phyloP scores from a whole-genome alignment of 2,888 invertebrate species.

The Cryptophagus acutangulus region DNA sequence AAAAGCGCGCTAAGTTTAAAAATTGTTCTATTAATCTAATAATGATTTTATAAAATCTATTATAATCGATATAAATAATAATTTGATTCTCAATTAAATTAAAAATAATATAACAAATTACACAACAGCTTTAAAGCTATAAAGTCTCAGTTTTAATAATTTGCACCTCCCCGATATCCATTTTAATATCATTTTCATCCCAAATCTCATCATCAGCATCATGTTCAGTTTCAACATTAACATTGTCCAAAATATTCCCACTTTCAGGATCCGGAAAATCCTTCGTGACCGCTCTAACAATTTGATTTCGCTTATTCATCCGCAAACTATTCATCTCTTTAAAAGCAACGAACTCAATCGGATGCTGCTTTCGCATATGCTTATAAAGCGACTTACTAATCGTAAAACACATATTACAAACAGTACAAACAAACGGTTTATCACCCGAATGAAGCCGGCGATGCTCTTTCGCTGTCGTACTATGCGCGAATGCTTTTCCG shows the following conservation, averaged over 20 bases:
- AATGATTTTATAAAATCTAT: neutral
- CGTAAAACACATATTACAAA: constrained; percentile 36
- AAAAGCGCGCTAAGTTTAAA: constrained; percentile 1
- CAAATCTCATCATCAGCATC: neutral
- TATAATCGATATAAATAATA: neutral
- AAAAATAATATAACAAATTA: too few relatives aligned
- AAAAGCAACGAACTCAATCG: constrained; percentile 33
- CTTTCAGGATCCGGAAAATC: too few relatives aligned
- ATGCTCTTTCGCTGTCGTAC: constrained; percentile 43
- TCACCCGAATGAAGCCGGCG: constrained; percentile 39
- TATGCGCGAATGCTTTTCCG: constrained; percentile 39
- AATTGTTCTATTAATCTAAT: neutral
- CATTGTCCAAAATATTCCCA: neutral
- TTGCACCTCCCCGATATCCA: too few relatives aligned
- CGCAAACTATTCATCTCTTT: constrained; percentile 29
- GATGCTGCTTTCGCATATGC: constrained; percentile 39
- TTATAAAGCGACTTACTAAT: constrained; percentile 39
- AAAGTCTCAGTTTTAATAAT: too few relatives aligned
- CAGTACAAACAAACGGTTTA: constrained; percentile 37
- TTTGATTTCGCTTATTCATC: too few relatives aligned
- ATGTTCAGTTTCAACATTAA: neutral
- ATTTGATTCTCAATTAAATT: too few relatives aligned
- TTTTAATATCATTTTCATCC: neutral
- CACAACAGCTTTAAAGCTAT: too few relatives aligned
- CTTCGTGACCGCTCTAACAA: too few relatives aligned